These are phyloP conservation scores for Dryoscopus gambensis DNA, from an alignment of 2,113 vertebrate genomes.

Conservation along the genomic window DNA sequence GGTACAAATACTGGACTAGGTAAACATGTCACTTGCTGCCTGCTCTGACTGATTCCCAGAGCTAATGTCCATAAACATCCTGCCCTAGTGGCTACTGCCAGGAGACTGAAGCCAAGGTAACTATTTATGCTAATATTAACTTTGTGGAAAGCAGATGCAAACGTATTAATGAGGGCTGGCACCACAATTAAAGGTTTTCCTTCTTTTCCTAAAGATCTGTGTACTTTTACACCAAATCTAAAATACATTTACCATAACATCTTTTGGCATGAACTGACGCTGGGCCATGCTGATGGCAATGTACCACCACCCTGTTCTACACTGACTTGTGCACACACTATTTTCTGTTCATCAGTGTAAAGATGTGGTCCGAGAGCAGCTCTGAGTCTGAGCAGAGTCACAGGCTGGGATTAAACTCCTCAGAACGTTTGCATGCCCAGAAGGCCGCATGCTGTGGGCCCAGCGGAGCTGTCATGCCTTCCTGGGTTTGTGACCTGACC, in stretches of 20 bases:
- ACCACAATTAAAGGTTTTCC: not conserved
- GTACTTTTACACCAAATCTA: not conserved
- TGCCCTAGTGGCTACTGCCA: not conserved
- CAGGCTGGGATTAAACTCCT: not conserved
- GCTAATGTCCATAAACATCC: not conserved
- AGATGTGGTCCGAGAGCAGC: not conserved
- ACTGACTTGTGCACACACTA: not conserved
- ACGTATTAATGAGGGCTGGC: not conserved
- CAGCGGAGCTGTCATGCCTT: not conserved
- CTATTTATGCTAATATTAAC: not conserved
- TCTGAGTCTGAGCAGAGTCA: not conserved
- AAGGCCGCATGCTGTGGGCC: not conserved
- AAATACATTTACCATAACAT: not conserved
- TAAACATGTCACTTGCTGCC: not conserved
- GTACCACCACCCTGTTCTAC: not conserved
- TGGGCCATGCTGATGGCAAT: not conserved
- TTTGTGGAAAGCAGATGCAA: conserved; percentile 2
- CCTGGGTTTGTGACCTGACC: not conserved
- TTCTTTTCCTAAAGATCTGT: not conserved
- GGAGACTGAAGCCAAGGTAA: conserved; percentile 1
- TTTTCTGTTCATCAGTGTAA: not conserved
- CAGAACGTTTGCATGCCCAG: not conserved
- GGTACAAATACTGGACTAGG: not conserved
- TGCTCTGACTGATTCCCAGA: not conserved
- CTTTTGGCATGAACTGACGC: not conserved